A percentile compares a stretch with the other conserved stretches of the same genome.
Conservation (phyloP, 2,888 invertebrate genomes). For the Hirtodrosophila trivittata region DNA sequence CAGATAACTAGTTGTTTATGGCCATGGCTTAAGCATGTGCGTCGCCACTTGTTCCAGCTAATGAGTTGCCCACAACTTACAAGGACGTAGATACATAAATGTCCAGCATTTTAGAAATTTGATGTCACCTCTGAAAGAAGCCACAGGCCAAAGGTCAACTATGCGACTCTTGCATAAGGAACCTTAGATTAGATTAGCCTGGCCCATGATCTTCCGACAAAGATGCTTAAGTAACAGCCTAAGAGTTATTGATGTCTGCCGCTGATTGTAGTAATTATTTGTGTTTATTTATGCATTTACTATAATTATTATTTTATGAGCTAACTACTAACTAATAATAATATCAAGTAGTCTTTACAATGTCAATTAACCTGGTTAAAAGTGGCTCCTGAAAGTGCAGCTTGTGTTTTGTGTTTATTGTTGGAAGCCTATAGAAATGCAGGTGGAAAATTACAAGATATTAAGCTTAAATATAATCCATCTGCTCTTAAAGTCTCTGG, state of each 20-base stretch:
- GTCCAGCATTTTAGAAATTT: constrained; percentile 57
- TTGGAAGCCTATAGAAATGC: too few species aligned
- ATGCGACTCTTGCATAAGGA: constrained; percentile 39
- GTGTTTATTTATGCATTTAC: too few species aligned
- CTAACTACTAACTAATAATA: too few species aligned
- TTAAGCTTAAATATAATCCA: too few species aligned
- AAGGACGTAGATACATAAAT: constrained; percentile 13
- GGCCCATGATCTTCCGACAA: background rate
- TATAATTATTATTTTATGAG: too few species aligned
- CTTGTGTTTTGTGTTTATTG: too few species aligned
- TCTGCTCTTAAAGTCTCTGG: too few species aligned
- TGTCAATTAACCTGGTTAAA: too few species aligned
- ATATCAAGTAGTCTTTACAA: too few species aligned
- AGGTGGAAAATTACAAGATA: too few species aligned
- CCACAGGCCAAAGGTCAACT: constrained; percentile 46
- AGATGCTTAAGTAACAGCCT: constrained; percentile 8
- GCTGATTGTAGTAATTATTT: too few species aligned
- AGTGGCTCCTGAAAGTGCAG: too few species aligned
- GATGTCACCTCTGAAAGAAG: constrained; percentile 49
- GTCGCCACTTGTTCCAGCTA: constrained; percentile 52
- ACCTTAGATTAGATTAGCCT: constrained; percentile 16
- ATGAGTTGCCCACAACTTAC: constrained; percentile 62
- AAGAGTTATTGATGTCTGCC: background rate
- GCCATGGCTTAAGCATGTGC: constrained; percentile 55
- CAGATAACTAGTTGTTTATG: constrained; percentile 63